Evolutionary conservation across 2,797 vertebrate species (phyloP).

Genomic region (Dendrocincla tyrannina): DNA sequence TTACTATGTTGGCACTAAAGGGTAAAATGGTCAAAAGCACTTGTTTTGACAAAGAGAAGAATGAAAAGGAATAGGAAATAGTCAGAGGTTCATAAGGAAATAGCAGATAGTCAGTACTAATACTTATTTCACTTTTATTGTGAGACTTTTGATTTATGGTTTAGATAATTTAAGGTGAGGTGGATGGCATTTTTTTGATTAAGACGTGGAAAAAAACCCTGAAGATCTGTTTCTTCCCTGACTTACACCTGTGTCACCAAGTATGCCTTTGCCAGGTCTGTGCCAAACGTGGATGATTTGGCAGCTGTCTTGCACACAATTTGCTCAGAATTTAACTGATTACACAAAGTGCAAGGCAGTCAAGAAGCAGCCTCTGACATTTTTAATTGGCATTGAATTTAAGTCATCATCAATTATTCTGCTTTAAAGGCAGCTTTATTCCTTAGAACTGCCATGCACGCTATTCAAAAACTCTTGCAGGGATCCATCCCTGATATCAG

Average conservation of each 20-base stretch:
- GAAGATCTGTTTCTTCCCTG: background rate
- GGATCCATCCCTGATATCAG: constrained; percentile 37
- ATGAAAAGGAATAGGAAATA: background rate
- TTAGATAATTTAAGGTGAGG: background rate
- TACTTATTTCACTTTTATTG: background rate
- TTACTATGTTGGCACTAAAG: background rate
- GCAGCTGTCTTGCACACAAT: background rate
- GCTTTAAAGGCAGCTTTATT: constrained; percentile 40
- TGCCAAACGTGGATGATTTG: background rate
- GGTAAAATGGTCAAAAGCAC: background rate
- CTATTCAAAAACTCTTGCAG: constrained; percentile 44
- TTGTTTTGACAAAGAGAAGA: background rate
- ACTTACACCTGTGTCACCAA: background rate
- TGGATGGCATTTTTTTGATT: background rate
- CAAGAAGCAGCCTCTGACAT: constrained; percentile 52
- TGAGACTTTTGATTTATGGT: background rate
- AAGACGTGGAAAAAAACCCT: background rate
- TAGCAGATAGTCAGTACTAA: background rate
- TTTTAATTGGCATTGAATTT: constrained; percentile 58
- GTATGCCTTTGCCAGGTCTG: background rate
- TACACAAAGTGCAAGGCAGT: constrained; percentile 50
- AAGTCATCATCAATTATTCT: constrained; percentile 46
- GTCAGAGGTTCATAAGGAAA: background rate
- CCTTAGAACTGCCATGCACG: constrained; percentile 10
- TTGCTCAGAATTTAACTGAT: constrained; percentile 39